Evolutionary conservation across 1,140 invertebrate genomes (phyloP).

Genomic region (Battus philenor): DNA sequence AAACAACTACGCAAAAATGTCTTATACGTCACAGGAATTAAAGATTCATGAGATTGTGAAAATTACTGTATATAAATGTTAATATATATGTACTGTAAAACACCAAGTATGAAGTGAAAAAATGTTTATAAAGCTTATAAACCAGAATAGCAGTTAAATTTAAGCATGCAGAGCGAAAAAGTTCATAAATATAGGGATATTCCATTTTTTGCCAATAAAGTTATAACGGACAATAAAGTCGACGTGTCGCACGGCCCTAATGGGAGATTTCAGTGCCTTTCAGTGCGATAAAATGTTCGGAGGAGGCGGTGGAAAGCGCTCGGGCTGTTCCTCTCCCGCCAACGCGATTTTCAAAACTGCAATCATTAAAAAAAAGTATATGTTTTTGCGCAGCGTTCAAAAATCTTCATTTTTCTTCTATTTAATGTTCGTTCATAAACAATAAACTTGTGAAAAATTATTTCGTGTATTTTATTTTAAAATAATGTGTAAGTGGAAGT

Average conservation of each 20-base stretch:
- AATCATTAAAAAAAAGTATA: constrained; percentile 25
- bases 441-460: constrained; percentile 1
- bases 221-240: constrained; percentile 34
- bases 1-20: no score
- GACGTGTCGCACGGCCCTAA: constrained; percentile 42
- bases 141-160: not conserved
- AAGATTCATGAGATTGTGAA: not conserved
- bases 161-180: not conserved
- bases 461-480: not conserved
- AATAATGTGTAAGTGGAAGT: constrained; percentile 2
- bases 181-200: not conserved
- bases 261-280: constrained; percentile 43
- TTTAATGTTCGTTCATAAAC: not conserved
- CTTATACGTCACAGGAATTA: not conserved
- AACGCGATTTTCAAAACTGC: constrained; percentile 51
- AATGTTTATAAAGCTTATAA: not conserved
- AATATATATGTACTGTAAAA: not conserved
- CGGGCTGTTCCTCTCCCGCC: constrained; percentile 39
- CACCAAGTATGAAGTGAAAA: not conserved
- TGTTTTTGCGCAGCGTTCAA: constrained; percentile 11
- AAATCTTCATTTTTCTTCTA: not conserved
- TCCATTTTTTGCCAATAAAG: constrained; percentile 23
- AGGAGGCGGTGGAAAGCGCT: constrained; percentile 43
- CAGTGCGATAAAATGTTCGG: constrained; percentile 65
- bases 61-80: not conserved